Conservation (phyloP, 2,888 invertebrate species). For the Gerris lacustris region DNA sequence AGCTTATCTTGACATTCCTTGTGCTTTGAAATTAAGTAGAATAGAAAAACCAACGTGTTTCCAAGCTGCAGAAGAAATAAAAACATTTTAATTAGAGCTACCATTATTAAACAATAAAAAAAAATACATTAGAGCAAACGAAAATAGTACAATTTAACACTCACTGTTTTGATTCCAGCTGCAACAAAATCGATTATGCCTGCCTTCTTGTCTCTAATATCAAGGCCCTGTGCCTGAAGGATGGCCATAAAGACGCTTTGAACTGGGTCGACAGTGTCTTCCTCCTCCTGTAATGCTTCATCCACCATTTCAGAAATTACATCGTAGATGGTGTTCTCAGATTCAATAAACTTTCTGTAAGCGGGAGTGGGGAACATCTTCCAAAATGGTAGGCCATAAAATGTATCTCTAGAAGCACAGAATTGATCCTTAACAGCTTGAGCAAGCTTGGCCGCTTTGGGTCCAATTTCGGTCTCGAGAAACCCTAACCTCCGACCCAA, state of each 20-base stretch:
- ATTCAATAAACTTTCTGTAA: slow-evolving; percentile 55
- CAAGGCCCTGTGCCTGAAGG: slow-evolving; percentile 55
- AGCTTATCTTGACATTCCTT: slow-evolving; percentile 54
- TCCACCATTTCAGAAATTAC: slow-evolving; percentile 68
- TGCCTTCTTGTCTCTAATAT: slow-evolving; percentile 68
- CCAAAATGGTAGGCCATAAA: slow-evolving; percentile 71
- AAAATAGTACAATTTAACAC: slow-evolving; percentile 26
- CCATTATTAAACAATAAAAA: not conserved
- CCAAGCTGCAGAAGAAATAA: slow-evolving; percentile 47
- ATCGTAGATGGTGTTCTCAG: slow-evolving; percentile 69
- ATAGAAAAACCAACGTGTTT: slow-evolving; percentile 64
- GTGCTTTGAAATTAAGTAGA: slow-evolving; percentile 59
- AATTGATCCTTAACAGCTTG: slow-evolving; percentile 60
- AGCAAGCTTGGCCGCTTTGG: slow-evolving; percentile 51
- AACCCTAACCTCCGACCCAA: slow-evolving; percentile 68
- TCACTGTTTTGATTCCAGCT: slow-evolving; percentile 74
- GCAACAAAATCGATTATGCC: slow-evolving; percentile 77
- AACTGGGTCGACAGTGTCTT: slow-evolving; percentile 48
- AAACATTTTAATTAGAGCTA: slow-evolving; percentile 6
- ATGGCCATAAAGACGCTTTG: slow-evolving; percentile 65
- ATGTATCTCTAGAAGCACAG: slow-evolving; percentile 64
- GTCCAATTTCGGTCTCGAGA: slow-evolving; percentile 42
- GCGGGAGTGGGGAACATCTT: slow-evolving; percentile 61
- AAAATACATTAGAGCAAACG: not conserved
- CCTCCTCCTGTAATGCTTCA: slow-evolving; percentile 46